Percentiles rank a stretch among this genome's conserved stretches.
Evolutionary conservation across 2,797 vertebrate species (phyloP).

Genomic region (Loris lydekkerianus): DNA sequence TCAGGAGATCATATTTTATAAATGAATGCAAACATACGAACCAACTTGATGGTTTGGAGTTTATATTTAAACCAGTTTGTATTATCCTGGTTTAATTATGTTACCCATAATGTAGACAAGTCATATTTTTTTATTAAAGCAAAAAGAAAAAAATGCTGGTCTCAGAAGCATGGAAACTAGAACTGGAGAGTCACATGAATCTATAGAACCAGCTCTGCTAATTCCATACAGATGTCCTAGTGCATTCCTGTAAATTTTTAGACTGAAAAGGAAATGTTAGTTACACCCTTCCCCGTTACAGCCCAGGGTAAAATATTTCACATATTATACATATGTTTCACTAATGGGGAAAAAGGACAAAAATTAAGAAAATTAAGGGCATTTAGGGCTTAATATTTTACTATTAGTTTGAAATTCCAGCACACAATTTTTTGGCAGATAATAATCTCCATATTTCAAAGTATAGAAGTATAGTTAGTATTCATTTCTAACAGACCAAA

Average conservation of each 20-base stretch:
- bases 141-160: conserved; percentile 65
- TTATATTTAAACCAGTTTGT: conserved; percentile 77
- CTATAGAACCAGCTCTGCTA: conserved; percentile 86
- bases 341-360: conserved; percentile 57
- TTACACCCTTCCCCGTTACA: conserved; percentile 85
- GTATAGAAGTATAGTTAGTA: conserved; percentile 6
- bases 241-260: conserved; percentile 90
- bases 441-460: conserved; percentile 7
- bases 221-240: conserved; percentile 90
- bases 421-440: background rate
- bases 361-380: conserved; percentile 50
- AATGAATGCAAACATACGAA: conserved; percentile 73
- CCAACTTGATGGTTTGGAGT: conserved; percentile 75
- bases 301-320: conserved; percentile 82
- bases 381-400: conserved; percentile 59
- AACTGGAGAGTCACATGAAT: conserved; percentile 83
- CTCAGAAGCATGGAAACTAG: conserved; percentile 76
- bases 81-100: conserved; percentile 79
- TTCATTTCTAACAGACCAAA: conserved; percentile 7
- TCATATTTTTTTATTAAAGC: conserved; percentile 83
- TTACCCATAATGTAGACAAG: conserved; percentile 73
- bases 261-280: conserved; percentile 90
- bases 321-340: conserved; percentile 79
- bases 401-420: conserved; percentile 27
- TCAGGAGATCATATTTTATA: conserved; percentile 73